phyloP scores from a whole-genome alignment of 1,140 invertebrate species.

The Sycophila sp. region DNA sequence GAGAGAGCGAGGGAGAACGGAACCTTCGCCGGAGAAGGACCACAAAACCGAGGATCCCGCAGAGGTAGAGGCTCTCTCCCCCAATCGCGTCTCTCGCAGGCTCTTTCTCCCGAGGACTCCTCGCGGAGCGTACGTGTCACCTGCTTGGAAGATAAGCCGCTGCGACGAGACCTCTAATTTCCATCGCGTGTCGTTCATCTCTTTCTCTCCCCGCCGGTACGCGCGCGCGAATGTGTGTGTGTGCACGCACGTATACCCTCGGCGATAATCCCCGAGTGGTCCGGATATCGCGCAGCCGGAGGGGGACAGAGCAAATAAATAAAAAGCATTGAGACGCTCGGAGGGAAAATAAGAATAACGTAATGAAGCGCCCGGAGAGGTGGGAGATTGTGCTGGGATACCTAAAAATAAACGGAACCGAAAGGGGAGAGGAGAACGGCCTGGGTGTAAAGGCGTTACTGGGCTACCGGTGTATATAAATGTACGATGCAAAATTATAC shows the following conservation, averaged over 20 bases:
- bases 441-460: too few relatives aligned
- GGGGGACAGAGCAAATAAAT: slow-evolving; percentile 16
- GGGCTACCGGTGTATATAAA: not conserved
- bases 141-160: slow-evolving; percentile 47
- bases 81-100: slow-evolving; percentile 1
- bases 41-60: slow-evolving; percentile 19
- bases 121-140: slow-evolving; percentile 46
- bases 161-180: slow-evolving; percentile 42
- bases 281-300: slow-evolving; percentile 21
- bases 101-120: slow-evolving; percentile 39
- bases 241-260: not conserved
- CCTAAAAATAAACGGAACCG: slow-evolving; percentile 42
- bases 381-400: slow-evolving; percentile 6
- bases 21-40: not conserved
- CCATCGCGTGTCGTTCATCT: slow-evolving; percentile 39
- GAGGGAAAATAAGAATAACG: slow-evolving; percentile 13
- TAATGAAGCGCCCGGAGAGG: not conserved
- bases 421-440: not conserved
- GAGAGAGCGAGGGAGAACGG: slow-evolving; percentile 3
- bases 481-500: too few relatives aligned
- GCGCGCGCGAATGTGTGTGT: too few relatives aligned
- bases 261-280: slow-evolving; percentile 35
- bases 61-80: slow-evolving; percentile 19
- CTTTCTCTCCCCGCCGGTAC: not conserved
- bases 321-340: not conserved